Base-by-base conservation (phyloP, 1,140 invertebrate genomes). In the Tetramorium parvispinum region DNA sequence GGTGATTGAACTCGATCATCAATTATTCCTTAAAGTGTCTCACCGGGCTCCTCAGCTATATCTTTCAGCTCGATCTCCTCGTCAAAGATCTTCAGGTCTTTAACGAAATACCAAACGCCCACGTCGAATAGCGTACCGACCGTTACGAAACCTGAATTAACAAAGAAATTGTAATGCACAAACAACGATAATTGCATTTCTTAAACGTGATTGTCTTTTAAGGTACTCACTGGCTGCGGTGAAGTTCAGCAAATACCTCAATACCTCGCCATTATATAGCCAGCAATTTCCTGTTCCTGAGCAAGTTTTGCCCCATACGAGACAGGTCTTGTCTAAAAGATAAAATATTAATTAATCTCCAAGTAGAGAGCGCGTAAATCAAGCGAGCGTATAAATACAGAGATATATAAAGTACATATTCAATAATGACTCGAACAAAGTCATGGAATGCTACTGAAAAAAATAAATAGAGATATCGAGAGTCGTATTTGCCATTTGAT, bases 281-380 rank as follows among this genome's bases (percentile, higher is more conserved):
- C 97, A 97, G 92, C 97, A 97, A 91, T 97, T 97, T 75, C 97
- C 97, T 57, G 96, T 97, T 70, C 96, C 96, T 6, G 96, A 95
- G 90, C 97, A 97, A 11, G 97, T 97, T 92, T 97, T 97, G 18
- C 97, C 97, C 97, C 97, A 97, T 16, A 97, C 96, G 2, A 97
- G 90, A 89, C 97, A 97, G 18, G 96, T 96, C 57, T 95, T 96
- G 95, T 97, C 96, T 97, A 94, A 87, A 89, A 91, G 40, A 53
- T 63, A 59, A 71, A 71, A 76, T 85, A 57, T 73, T 40, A 59
- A 61, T 83, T 71, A 49, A 21, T 59, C 18, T 32, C 2, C n/a
- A 83, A 75, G 37, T 24, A 43, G n/a, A 83, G 8, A 59, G 18
- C 24, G 2, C 18, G 8, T n/a, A 24, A 32, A 66, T 40, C 27